Evolutionary conservation across 2,113 vertebrate species (phyloP), one percentile per base, ranked within the genome.

Genomic region (Abramis brama): DNA sequence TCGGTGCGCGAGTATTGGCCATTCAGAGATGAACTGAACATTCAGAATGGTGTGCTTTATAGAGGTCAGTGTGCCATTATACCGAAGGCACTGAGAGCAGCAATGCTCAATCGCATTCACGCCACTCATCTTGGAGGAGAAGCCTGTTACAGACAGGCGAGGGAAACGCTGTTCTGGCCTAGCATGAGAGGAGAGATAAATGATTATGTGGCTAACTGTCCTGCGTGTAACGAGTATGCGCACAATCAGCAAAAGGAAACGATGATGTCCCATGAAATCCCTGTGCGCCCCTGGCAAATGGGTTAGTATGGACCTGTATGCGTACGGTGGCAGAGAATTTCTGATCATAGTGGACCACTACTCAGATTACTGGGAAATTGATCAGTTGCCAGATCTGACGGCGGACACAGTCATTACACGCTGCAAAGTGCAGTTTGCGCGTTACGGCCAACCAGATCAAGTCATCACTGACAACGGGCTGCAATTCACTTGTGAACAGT

Each of bases 41-140:
- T 85, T 10, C 87, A 91, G 27, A 47, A 88, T 62, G 73, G 78
- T 2, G 59, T 81, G 12, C 50, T 88, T 4, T 90, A 74, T 60
- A 83, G 55, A 55, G 43, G 82, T 17, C 82, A 83, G 36, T 33
- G 52, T 12, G 80, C 86, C 52, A 79, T 85, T 10, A 62, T 88
- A n/a, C 85, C 70, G 0, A 88, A 88, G 30, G 78, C 71, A 27
- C 6, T 85, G 59, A n/a, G 76, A 52, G 10, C 75, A 6, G 85
- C 86, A 77, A 90, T 88, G 89, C 76, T 88, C 43, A 30, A 25
- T 23, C 78, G 17, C 55, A 88, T 88, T n/a, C 86, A 88, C 55
- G 47, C 59, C 13, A 77, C 82, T 21, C 85, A 87, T 36, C 59
- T 73, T 43, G 82, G 76, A 12, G 76, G 82, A 45, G 77, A 87